Evolutionary conservation across 2,888 invertebrate genomes (phyloP), one percentile per base, ranked within the genome.

Genomic region (Chloroclystis v-ata): DNA sequence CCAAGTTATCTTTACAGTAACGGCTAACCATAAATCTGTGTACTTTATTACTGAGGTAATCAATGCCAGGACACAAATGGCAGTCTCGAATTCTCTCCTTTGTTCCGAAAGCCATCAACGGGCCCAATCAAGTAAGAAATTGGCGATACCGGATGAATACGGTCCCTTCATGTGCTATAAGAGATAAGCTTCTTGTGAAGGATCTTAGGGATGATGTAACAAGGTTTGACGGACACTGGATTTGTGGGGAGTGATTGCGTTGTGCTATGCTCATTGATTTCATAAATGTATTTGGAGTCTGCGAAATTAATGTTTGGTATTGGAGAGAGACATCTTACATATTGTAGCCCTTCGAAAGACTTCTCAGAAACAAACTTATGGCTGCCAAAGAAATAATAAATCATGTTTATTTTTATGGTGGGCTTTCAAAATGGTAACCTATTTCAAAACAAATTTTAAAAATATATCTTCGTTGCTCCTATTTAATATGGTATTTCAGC

Each of bases 51-150:
- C 42, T 26, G 26, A 33, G 42, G 45, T 45, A 42, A 49, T 49
- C 42, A 37, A 49, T 38, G n/a, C 28, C 14, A 45, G 33, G 35
- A 45, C 45, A 33, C 16, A 33, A 45, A 49, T 33, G 33, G 37
- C 10, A 25, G 24, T 29, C 16, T 66, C 51, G 54, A 61, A 67
- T 62, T 64, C 59, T 56, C 68, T 72, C 71, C 73, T 78, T 84
- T 84, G 82, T 82, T 77, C 73, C 63, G 57, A 76, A 82, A 81
- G 74, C 84, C 78, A 86, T 86, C 83, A 83, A 65, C 66, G 67
- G 67, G 75, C 69, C 76, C 78, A 83, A 82, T 84, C 82, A 82
- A 82, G 81, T 83, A 85, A 81, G 82, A 85, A 84, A 85, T 85
- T 82, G 83, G 76, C 78, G 79, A 78, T 80, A 78, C 75, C 71